Base-by-base conservation (phyloP, 2,888 invertebrate species). In the Rotaria socialis region DNA sequence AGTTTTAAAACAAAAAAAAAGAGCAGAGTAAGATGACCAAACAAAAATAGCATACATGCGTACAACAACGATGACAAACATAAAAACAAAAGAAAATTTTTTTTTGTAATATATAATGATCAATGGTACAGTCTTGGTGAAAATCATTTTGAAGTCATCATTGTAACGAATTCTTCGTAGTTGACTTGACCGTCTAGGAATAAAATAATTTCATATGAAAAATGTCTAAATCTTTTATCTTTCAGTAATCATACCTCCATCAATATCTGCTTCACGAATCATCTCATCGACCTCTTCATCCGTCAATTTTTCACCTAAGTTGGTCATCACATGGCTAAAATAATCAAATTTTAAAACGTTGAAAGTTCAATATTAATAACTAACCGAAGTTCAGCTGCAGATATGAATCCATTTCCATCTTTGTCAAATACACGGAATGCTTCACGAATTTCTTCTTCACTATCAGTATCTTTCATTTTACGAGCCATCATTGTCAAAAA, bases 401-500 rank as follows among this genome's bases (percentile, higher is more conserved):
- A 96, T 93, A 98, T 97, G 93, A 97, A 97, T 90, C 98, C 98
- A 92, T 98, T 97, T 92, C 97, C 97, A 93, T 98, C 97, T 86
- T 97, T 97, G 93, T 98, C 97, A 93, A 98, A 97, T 90, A 91
- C 97, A 93, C 97, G 94, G 94, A 97, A 96, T 89, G 97, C 97
- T 93, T 98, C 97, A 92, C 97, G 94, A 92, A 98, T 97, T 93
- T 98, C 97, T 92, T 97, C 97, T 94, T 97, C 97, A 92, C 96
- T 91, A 93, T 98, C 98, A 89, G 97, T 97, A 93, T 98, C 97
- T 93, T 98, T 97, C 96, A 98, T 97, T 94, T 98, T 99, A 91
- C 97, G 94, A 91, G 98, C 98, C 98, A 99, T 99, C 97, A 99
- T 98, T 92, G 97, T 97, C 91, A 99, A 94, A 94, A 99, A 99